Evolutionary conservation across 2,113 vertebrate species (phyloP).

Genomic region (Chlamydotis undulata): DNA sequence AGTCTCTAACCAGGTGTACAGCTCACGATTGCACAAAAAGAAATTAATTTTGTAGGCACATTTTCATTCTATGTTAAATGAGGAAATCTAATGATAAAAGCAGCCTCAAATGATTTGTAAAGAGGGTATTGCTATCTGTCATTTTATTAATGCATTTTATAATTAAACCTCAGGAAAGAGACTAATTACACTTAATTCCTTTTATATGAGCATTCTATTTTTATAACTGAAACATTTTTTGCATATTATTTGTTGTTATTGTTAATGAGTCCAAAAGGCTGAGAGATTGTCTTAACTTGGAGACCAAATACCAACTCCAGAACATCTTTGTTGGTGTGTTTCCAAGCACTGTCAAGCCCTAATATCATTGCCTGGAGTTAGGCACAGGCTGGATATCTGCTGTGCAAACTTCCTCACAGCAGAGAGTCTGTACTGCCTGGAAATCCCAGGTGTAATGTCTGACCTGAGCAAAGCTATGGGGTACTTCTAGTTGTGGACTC

Average conservation of each 20-base stretch:
- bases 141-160: slow-evolving; percentile 61
- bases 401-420: neutral
- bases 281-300: neutral
- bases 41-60: slow-evolving; percentile 19
- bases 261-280: neutral
- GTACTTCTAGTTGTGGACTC: neutral
- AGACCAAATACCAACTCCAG: neutral
- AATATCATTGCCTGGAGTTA: neutral
- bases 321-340: neutral
- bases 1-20: neutral
- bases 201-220: slow-evolving; percentile 11
- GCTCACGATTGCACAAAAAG: neutral
- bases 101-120: slow-evolving; percentile 25
- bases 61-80: slow-evolving; percentile 29
- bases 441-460: neutral
- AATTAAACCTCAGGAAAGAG: slow-evolving; percentile 61
- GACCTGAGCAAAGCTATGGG: neutral
- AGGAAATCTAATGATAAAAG: slow-evolving; percentile 50
- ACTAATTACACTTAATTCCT: slow-evolving; percentile 42
- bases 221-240: neutral
- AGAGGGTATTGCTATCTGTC: slow-evolving; percentile 25
- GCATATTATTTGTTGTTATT: slow-evolving; percentile 11
- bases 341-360: neutral
- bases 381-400: neutral
- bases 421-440: neutral